phyloP scores from a whole-genome alignment of 2,113 vertebrate species.

The Charina bottae region DNA sequence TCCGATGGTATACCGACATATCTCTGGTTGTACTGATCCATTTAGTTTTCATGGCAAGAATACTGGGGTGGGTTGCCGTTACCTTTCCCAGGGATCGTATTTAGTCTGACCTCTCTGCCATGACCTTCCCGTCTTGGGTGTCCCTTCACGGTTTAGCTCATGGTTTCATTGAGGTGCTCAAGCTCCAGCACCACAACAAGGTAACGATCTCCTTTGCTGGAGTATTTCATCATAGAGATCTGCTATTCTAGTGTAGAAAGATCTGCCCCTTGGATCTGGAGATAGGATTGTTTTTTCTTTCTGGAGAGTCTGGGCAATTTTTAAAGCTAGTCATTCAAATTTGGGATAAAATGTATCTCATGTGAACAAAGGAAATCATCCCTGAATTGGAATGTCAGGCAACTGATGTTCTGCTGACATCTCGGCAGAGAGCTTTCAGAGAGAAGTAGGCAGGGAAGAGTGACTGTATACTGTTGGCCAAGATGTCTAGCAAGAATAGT shows the following conservation, averaged over 20 bases:
- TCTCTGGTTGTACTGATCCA: no score
- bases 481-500: background rate
- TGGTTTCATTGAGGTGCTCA: no score
- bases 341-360: background rate
- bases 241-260: background rate
- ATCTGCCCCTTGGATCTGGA: background rate
- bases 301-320: background rate
- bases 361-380: background rate
- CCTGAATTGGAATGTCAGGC: background rate
- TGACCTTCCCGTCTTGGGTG: no score
- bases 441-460: background rate
- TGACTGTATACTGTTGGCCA: background rate
- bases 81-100: no score
- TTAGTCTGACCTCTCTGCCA: no score
- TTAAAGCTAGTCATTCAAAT: background rate
- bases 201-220: no score
- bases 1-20: no score
- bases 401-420: background rate
- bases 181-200: no score
- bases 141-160: no score
- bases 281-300: background rate
- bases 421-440: background rate
- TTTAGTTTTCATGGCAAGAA: no score
- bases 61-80: no score
- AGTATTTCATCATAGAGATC: background rate